A percentile compares a stretch with the other conserved stretches of the same genome.
Conservation (phyloP, 1,140 invertebrate genomes). For the fruit fly (Drosophila melanogaster) region DNA sequence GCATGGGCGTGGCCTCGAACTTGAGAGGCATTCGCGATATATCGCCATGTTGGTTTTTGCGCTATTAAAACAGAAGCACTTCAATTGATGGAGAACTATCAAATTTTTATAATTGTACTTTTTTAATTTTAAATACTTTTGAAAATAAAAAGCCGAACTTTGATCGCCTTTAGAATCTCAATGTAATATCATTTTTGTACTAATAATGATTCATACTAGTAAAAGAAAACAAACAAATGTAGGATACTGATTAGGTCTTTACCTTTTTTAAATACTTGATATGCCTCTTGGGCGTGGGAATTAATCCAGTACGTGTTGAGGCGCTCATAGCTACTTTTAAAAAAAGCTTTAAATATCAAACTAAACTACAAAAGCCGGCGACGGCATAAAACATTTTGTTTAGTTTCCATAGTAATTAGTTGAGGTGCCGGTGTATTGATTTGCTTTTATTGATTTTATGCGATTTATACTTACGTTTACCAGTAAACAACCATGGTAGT, state of each 20-base stretch:
- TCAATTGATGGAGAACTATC: no score
- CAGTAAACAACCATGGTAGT: neutral
- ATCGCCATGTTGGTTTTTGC: constrained; percentile 51
- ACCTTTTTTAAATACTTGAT: constrained; percentile 69
- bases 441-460: constrained; percentile 20
- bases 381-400: constrained; percentile 21
- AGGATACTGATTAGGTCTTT: neutral
- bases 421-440: neutral
- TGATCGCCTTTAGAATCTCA: no score
- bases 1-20: constrained; percentile 74
- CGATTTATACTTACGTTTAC: no score
- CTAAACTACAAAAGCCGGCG: neutral
- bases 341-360: constrained; percentile 8
- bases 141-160: no score
- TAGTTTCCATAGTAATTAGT: constrained; percentile 42
- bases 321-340: constrained; percentile 51
- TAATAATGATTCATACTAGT: no score
- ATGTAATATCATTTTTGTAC: no score
- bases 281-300: constrained; percentile 73
- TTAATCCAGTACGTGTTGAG: constrained; percentile 74
- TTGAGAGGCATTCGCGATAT: constrained; percentile 58
- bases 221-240: no score
- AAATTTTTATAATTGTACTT: no score
- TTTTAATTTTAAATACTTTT: no score
- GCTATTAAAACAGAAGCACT: constrained; percentile 18